These are phyloP conservation scores for Strigops habroptila DNA, from an alignment of 2,113 vertebrate species.

Conservation along the genomic window DNA sequence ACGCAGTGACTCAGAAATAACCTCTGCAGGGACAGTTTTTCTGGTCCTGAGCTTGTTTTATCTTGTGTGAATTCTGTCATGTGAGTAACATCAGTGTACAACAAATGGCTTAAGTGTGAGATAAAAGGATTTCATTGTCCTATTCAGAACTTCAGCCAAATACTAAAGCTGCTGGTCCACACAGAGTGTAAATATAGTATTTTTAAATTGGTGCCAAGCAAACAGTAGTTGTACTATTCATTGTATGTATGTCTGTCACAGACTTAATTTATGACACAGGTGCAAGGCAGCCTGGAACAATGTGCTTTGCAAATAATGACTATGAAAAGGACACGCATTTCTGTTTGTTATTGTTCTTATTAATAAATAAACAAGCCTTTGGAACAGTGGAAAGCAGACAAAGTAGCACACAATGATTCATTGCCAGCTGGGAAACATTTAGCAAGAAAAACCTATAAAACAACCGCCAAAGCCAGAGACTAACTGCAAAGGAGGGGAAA, in stretches of 20 bases:
- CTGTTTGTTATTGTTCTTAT: background rate
- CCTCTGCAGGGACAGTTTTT: background rate
- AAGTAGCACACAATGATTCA: background rate
- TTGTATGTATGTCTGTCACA: background rate
- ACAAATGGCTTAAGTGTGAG: background rate
- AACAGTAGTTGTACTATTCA: background rate
- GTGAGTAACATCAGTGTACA: background rate
- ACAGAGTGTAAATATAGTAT: slow-evolving; percentile 32
- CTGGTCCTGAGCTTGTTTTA: background rate
- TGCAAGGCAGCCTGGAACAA: background rate
- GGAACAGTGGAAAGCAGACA: background rate
- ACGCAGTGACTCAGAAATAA: background rate
- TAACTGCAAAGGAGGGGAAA: background rate
- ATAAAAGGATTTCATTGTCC: slow-evolving; percentile 50
- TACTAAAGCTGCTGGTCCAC: slow-evolving; percentile 45
- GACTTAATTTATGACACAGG: slow-evolving; percentile 7
- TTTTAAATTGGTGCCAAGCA: slow-evolving; percentile 33
- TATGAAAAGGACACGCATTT: background rate
- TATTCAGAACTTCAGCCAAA: slow-evolving; percentile 38
- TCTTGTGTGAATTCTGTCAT: background rate
- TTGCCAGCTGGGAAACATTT: background rate
- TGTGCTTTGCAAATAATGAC: background rate
- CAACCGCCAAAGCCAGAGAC: background rate
- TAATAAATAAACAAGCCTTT: slow-evolving; percentile 29
- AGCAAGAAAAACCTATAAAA: background rate